These are phyloP conservation scores for Anoplopoma fimbria DNA, from an alignment of 2,113 vertebrate genomes.

Conservation along the genomic window DNA sequence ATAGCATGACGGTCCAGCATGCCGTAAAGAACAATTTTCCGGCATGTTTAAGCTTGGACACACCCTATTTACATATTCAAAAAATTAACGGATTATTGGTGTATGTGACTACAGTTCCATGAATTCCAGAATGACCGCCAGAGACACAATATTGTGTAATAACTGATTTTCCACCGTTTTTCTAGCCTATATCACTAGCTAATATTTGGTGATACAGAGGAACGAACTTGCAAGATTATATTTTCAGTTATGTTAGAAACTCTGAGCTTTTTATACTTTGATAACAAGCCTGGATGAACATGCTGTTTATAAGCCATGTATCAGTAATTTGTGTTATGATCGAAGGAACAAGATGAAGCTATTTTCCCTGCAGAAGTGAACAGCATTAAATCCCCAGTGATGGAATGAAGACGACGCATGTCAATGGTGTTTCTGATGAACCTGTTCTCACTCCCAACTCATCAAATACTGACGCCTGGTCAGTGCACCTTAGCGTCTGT, in stretches of 20 bases:
- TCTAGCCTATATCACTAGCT: not conserved
- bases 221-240: not conserved
- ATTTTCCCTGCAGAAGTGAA: not conserved
- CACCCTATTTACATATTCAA: not conserved
- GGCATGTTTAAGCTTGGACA: not conserved
- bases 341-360: not conserved
- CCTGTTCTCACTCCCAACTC: not conserved
- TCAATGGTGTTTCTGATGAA: not conserved
- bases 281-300: no score
- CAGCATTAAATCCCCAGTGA: not conserved
- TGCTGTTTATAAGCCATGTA: no score
- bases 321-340: no score
- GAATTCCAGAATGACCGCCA: not conserved
- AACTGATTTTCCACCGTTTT: not conserved
- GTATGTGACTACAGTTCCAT: not conserved
- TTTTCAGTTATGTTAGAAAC: not conserved
- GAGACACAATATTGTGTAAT: not conserved
- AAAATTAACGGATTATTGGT: no score
- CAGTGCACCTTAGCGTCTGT: not conserved
- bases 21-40: not conserved
- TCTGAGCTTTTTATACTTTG: no score
- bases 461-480: not conserved
- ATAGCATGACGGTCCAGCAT: not conserved
- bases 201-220: not conserved
- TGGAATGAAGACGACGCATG: not conserved